Evolutionary conservation across 2,888 invertebrate genomes (phyloP).

Genomic region (Shargacucullia verbasci): DNA sequence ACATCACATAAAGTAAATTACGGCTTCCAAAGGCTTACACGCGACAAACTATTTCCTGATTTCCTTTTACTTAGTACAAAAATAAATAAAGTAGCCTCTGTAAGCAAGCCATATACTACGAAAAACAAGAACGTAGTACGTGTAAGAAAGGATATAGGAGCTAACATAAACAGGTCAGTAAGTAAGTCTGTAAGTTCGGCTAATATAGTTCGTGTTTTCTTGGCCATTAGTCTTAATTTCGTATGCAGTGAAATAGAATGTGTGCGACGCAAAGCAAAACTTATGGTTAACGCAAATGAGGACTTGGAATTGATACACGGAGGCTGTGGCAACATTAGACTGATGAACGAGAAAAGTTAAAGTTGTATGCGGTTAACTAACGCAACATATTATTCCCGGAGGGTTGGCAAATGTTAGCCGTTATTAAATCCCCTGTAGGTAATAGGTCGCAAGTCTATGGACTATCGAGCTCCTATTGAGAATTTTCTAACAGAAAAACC

Average conservation of each 20-base stretch:
- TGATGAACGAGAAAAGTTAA: conserved; percentile 49
- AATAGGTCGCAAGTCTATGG: too few relatives aligned
- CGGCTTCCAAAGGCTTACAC: conserved; percentile 35
- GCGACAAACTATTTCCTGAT: conserved; percentile 51
- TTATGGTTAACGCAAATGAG: conserved; percentile 83
- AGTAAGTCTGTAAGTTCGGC: conserved; percentile 64
- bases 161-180: conserved; percentile 80
- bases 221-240: conserved; percentile 78
- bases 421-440: too few relatives aligned
- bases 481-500: too few relatives aligned
- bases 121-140: conserved; percentile 71
- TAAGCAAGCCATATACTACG: conserved; percentile 53
- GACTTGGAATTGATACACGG: conserved; percentile 65
- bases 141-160: conserved; percentile 70
- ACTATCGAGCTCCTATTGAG: too few relatives aligned
- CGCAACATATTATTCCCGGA: too few relatives aligned
- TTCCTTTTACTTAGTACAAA: conserved; percentile 54
- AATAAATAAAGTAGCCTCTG: conserved; percentile 53
- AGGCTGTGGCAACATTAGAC: conserved; percentile 53
- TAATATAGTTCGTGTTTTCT: conserved; percentile 76
- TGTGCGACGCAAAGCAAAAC: conserved; percentile 76
- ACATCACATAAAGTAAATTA: conserved; percentile 43
- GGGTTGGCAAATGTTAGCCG: too few relatives aligned
- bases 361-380: too few relatives aligned
- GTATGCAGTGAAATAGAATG: conserved; percentile 67